Evolutionary conservation across 2,113 vertebrate species (phyloP).

Genomic region (Psilopogon haemacephalus): DNA sequence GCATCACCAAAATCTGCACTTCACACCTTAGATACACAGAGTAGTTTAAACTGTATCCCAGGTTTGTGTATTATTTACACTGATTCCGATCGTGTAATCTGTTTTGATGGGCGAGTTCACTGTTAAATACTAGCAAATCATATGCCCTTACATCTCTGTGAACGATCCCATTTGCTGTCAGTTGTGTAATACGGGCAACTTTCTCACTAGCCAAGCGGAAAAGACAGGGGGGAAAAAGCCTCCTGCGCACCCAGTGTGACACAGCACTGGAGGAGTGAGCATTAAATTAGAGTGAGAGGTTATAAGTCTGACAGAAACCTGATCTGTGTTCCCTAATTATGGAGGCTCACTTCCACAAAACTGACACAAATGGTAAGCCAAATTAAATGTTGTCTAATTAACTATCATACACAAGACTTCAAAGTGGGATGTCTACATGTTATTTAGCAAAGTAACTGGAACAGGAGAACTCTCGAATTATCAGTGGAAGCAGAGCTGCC

Average conservation of each 20-base stretch:
- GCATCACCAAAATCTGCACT: neutral
- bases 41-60: neutral
- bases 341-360: conserved; percentile 74
- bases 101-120: conserved; percentile 31
- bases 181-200: conserved; percentile 58
- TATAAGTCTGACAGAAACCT: conserved; percentile 76
- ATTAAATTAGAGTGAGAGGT: conserved; percentile 75
- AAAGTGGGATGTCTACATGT: conserved; percentile 49
- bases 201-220: conserved; percentile 72
- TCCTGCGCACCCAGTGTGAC: conserved; percentile 60
- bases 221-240: conserved; percentile 35
- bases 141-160: conserved; percentile 67
- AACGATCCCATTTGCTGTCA: conserved; percentile 74
- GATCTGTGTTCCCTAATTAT: conserved; percentile 79
- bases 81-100: neutral
- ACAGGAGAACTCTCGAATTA: neutral
- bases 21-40: fast-evolving
- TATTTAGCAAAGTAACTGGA: conserved; percentile 52
- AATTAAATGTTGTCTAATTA: conserved; percentile 84
- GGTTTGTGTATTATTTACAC: neutral
- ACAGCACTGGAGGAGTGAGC: conserved; percentile 50
- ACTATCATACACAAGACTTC: conserved; percentile 66
- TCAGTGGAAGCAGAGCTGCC: conserved; percentile 36
- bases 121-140: conserved; percentile 72
- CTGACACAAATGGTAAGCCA: conserved; percentile 77